Percentiles rank a stretch among this genome's conserved stretches.
Conservation (phyloP, 2,113 vertebrate species). For the Athene noctua region DNA sequence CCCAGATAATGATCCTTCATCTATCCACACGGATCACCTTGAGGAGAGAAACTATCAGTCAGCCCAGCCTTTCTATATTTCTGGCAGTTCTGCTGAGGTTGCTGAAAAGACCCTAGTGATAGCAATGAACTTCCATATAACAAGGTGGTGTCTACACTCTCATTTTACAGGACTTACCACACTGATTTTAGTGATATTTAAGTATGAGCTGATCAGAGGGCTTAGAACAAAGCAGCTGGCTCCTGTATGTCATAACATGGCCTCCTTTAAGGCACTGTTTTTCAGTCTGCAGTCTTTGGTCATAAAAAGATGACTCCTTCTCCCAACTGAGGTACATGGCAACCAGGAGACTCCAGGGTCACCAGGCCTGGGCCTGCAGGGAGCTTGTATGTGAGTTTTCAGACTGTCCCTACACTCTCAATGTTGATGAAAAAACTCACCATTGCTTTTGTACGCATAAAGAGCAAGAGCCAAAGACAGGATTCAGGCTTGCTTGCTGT, state of each 20-base stretch:
- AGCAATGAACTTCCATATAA: not conserved
- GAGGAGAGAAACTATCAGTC: not conserved
- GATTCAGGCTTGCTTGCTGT: not conserved
- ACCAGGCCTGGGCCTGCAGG: not conserved
- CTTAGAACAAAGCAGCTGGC: not conserved
- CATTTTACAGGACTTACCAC: not conserved
- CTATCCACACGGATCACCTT: not conserved
- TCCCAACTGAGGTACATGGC: not conserved
- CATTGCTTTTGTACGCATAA: not conserved
- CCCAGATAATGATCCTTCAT: not conserved
- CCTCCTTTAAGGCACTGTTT: not conserved
- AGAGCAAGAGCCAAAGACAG: not conserved
- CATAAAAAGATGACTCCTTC: not conserved
- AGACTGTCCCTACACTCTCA: not conserved
- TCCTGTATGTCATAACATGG: not conserved
- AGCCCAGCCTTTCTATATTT: not conserved
- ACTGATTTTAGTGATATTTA: not conserved
- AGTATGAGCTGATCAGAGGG: not conserved
- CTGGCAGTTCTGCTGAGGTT: not conserved
- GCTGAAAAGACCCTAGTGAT: not conserved
- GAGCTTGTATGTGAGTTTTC: not conserved
- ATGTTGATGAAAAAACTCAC: not conserved
- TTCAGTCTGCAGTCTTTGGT: not conserved
- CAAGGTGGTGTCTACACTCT: not conserved
- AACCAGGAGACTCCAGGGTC: not conserved